Base-by-base conservation (phyloP, 2,888 invertebrate species). In the Leucophora obtusa region DNA sequence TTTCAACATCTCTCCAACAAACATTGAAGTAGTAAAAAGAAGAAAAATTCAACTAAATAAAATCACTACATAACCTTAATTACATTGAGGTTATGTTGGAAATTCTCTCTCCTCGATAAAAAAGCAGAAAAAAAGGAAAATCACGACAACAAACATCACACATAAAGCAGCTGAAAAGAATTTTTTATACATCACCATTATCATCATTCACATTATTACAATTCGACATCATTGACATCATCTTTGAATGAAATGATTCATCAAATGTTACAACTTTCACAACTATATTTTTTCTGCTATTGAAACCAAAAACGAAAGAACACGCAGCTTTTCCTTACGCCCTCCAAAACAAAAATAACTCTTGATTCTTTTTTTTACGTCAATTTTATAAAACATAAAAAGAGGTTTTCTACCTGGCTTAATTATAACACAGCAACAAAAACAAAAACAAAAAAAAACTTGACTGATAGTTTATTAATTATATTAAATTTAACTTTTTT, bases 381-480 rank as follows among this genome's bases (percentile, higher is more conserved):
- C 50, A 71, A 58, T 11, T 66, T 60, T 71, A 60, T 24, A 38
- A 21, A 66, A 28, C 10, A 68, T 43, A n/a, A 66, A 58, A 58
- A 63, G 18, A 65, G 63, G 69, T 79, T 82, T 82, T 79, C 79
- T 71, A 54, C 43, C 71, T 47, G 71, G 71, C 75, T 71, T 74
- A 70, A 78, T 66, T 66, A 80, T 62, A 69, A 70, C 51, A 59
- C 51, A 56, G 17, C 43, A 56, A 73, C 47, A 66, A 59, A 47
- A 81, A 81, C 60, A 76, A 80, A 76, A 76, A 33, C 24, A 18
- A 28, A 10, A 63, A 68, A 74, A 33, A 82, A 82, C 82, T 82
- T 83, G 84, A 85, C 84, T 85, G 84, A 85, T 85, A 85, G 84
- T 83, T 83, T 85, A 78, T 82, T 70, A 82, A 78, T 76, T 82